Evolutionary conservation across 2,888 invertebrate genomes (phyloP), one percentile per base, ranked within the genome.

Genomic region (Colostygia pectinataria): DNA sequence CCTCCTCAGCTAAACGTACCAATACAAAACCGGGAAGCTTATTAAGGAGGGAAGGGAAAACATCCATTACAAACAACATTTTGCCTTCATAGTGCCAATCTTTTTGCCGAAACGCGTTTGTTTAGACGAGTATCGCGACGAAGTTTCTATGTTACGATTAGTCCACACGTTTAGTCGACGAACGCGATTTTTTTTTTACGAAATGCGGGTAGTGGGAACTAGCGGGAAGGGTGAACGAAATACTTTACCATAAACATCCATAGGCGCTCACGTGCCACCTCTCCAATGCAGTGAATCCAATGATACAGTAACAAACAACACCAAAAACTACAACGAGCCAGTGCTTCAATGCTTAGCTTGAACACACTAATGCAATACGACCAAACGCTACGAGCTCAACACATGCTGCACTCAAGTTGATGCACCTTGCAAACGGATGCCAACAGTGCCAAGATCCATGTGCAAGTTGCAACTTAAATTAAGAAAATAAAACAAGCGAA

Each of bases 1-100:
- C 96, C 93, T 97, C 97, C 92, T 97, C 96, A 91, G 97, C 97
- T 97, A 92, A 79, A 89, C 80, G 85, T 69, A 83, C 74, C 74
- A 88, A 88, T 87, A 80, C 74, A 86, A 86, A 89, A 84, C 77
- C 84, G 81, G 81, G 82, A 78, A 74, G 74, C 81, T 79, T 68
- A 83, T 82, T 89, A 85, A 74, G 80, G 77, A 74, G 64, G 69
- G 68, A 74, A 73, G 67, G 67, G 66, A 68, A 65, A 58, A 73
- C 60, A 69, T 67, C 77, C 71, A 55, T 71, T 59, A 73, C 63
- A 76, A 63, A 65, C 55, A 61, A 63, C 56, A 69, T 71, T 75
- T 76, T 73, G 63, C 68, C 79, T 86, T 89, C 88, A 89, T 84
- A 89, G 89, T 89, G 89, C 89, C 90, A 89, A 90, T 89, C 89